Conservation (phyloP, 2,113 vertebrate species). For the Furnarius figulus region DNA sequence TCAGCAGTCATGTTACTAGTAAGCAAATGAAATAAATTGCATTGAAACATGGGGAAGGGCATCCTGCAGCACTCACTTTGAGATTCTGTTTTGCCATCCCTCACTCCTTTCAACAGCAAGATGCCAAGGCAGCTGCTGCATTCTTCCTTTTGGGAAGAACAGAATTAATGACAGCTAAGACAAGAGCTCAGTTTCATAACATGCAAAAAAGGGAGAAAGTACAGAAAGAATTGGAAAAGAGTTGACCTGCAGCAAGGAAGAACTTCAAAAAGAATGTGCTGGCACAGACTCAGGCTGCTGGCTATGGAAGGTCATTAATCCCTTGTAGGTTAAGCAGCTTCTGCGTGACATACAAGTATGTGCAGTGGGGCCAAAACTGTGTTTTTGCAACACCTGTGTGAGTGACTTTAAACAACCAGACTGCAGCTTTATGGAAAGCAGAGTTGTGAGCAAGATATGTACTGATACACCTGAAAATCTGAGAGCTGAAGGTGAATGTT, state of each 20-base stretch:
- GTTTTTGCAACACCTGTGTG: neutral
- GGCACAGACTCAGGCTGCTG: neutral
- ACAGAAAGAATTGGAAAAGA: neutral
- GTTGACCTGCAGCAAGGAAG: neutral
- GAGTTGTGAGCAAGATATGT: rapidly evolving
- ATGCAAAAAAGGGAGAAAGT: neutral
- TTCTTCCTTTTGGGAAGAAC: neutral
- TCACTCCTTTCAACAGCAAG: neutral
- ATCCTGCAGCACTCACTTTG: neutral
- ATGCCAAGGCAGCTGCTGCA: neutral
- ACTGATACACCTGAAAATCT: neutral
- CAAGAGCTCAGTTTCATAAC: neutral
- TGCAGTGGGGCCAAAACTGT: neutral
- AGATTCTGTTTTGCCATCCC: neutral
- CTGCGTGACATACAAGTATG: neutral
- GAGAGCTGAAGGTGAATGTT: neutral
- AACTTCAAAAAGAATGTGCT: neutral
- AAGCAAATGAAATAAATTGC: neutral
- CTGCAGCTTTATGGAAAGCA: neutral
- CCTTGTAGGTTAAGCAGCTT: neutral
- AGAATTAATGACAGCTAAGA: neutral
- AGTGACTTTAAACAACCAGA: neutral
- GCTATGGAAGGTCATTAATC: neutral
- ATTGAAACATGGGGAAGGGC: neutral
- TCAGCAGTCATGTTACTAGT: neutral